Conservation (phyloP, 1,140 invertebrate genomes). For the Mycetomoellerius zeteki region DNA sequence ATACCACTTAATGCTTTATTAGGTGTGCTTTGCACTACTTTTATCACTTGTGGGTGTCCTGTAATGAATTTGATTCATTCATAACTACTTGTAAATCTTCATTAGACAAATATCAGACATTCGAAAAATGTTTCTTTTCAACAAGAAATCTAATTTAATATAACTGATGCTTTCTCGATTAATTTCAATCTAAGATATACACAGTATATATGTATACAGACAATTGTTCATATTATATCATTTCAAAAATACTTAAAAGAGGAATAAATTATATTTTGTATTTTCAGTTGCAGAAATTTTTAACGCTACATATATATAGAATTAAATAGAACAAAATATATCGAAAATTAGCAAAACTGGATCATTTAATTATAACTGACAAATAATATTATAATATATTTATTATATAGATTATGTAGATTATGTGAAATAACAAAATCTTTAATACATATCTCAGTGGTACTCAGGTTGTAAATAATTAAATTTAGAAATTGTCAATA, state of each 20-base stretch:
- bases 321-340: background rate
- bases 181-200: too few relatives aligned
- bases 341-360: background rate
- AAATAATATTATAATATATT: background rate
- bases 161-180: background rate
- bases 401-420: background rate
- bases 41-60: constrained; percentile 90
- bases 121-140: background rate
- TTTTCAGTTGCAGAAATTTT: too few relatives aligned
- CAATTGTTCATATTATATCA: too few relatives aligned
- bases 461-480: background rate
- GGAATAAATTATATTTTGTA: background rate
- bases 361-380: background rate
- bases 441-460: background rate
- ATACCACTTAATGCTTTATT: constrained; percentile 86
- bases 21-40: constrained; percentile 88
- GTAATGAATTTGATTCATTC: constrained; percentile 72
- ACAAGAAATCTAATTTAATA: background rate
- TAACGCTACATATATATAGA: too few relatives aligned
- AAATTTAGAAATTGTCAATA: constrained; percentile 7
- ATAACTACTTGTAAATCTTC: background rate
- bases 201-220: too few relatives aligned
- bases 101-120: background rate
- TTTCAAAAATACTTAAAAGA: background rate
- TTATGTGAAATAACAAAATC: constrained; percentile 22